Conservation (phyloP, 2,797 vertebrate species). For the Mormyrops boulengeri region DNA sequence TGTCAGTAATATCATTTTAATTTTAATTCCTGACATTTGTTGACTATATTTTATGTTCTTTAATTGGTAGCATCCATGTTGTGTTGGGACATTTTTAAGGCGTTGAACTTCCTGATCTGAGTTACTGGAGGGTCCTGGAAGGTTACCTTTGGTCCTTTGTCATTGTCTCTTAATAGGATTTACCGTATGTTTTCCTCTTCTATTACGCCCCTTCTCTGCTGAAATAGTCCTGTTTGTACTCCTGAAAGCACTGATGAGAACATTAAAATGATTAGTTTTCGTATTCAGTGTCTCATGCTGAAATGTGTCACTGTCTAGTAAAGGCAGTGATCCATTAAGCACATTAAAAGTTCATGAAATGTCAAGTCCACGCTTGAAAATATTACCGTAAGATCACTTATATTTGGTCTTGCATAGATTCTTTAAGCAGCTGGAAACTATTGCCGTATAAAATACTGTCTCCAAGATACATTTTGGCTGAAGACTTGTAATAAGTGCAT, state of each 20-base stretch:
- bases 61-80: background rate
- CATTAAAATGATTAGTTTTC: slow-evolving; percentile 1
- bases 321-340: slow-evolving; percentile 2
- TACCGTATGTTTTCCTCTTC: background rate
- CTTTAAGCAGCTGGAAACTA: background rate
- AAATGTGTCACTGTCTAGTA: background rate
- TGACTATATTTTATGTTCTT: background rate
- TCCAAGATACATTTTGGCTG: background rate
- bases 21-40: background rate
- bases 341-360: slow-evolving; percentile 1
- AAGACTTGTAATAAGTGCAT: background rate
- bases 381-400: slow-evolving; percentile 8
- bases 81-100: background rate
- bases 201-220: background rate
- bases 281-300: background rate
- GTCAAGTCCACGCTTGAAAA: background rate
- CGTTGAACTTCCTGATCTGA: background rate
- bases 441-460: background rate
- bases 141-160: background rate
- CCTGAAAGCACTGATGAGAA: background rate
- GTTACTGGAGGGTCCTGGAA: background rate
- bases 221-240: background rate
- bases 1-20: background rate
- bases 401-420: slow-evolving; percentile 1
- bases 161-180: background rate